A percentile compares a stretch with the other conserved stretches of the same genome.
Conservation (phyloP, 2,888 invertebrate genomes). For the Sminthurinus aureus region DNA sequence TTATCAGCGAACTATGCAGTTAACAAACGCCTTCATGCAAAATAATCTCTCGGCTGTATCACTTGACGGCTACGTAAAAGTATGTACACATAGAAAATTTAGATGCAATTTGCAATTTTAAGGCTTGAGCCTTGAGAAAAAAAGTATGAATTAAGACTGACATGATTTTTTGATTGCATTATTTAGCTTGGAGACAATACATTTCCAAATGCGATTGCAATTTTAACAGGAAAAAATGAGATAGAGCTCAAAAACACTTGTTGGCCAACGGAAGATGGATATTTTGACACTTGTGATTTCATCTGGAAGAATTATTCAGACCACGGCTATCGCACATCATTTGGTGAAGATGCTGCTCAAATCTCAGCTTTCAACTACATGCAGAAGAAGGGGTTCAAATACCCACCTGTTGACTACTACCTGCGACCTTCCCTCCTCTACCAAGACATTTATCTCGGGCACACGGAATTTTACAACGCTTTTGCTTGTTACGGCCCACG, state of each 20-base stretch:
- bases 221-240: constrained; percentile 76
- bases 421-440: neutral
- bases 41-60: constrained; percentile 73
- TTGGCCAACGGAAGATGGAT: constrained; percentile 68
- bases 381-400: constrained; percentile 19
- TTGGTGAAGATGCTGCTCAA: constrained; percentile 77
- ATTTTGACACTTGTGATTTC: constrained; percentile 81
- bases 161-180: no score
- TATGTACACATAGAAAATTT: no score
- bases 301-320: constrained; percentile 82
- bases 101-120: no score
- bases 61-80: constrained; percentile 88
- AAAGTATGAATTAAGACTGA: no score
- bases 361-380: neutral
- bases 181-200: constrained; percentile 95
- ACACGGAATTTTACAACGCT: neutral
- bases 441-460: constrained; percentile 3
- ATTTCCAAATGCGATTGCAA: constrained; percentile 85
- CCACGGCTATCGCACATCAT: constrained; percentile 77
- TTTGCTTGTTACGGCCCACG: constrained; percentile 30
- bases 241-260: constrained; percentile 73
- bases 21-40: constrained; percentile 70
- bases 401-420: constrained; percentile 3
- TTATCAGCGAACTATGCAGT: constrained; percentile 83
- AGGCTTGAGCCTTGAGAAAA: no score